Conservation (phyloP, 2,888 invertebrate genomes). For the Drosophila demipolita region DNA sequence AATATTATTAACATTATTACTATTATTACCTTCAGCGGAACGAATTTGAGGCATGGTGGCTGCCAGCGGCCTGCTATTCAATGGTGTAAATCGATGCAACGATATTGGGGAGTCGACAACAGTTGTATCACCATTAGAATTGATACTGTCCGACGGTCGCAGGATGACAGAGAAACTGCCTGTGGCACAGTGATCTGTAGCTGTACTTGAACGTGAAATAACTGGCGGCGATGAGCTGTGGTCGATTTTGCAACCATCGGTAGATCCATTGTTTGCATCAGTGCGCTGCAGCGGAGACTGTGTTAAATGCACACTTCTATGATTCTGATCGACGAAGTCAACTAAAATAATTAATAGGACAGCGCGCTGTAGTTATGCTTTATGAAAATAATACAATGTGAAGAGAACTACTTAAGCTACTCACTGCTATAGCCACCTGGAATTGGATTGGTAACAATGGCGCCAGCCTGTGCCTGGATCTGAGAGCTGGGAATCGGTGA, state of each 20-base stretch:
- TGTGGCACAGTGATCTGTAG: slow-evolving; percentile 44
- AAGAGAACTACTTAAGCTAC: slow-evolving; percentile 68
- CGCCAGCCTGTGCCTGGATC: slow-evolving; percentile 33
- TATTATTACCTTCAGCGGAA: slow-evolving; percentile 77
- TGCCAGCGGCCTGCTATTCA: slow-evolving; percentile 70
- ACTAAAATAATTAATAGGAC: slow-evolving; percentile 61
- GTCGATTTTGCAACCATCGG: slow-evolving; percentile 78
- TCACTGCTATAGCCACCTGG: slow-evolving; percentile 93
- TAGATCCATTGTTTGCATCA: slow-evolving; percentile 59
- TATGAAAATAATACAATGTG: not conserved
- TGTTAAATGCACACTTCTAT: slow-evolving; percentile 82
- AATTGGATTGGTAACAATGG: slow-evolving; percentile 77
- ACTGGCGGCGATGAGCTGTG: slow-evolving; percentile 80
- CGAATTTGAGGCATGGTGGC: slow-evolving; percentile 78
- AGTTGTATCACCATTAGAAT: slow-evolving; percentile 58
- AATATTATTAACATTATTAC: not conserved
- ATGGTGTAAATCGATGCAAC: slow-evolving; percentile 83
- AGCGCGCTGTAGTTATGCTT: not conserved
- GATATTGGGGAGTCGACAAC: slow-evolving; percentile 64
- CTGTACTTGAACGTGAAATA: slow-evolving; percentile 35
- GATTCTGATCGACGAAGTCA: slow-evolving; percentile 84
- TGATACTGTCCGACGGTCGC: slow-evolving; percentile 80
- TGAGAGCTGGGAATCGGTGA: slow-evolving; percentile 83
- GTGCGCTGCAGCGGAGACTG: slow-evolving; percentile 82
- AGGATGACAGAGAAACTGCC: slow-evolving; percentile 83